Evolutionary conservation across 2,888 invertebrate species (phyloP), one percentile per base, ranked within the genome.

Genomic region (Nycteola revayana): DNA sequence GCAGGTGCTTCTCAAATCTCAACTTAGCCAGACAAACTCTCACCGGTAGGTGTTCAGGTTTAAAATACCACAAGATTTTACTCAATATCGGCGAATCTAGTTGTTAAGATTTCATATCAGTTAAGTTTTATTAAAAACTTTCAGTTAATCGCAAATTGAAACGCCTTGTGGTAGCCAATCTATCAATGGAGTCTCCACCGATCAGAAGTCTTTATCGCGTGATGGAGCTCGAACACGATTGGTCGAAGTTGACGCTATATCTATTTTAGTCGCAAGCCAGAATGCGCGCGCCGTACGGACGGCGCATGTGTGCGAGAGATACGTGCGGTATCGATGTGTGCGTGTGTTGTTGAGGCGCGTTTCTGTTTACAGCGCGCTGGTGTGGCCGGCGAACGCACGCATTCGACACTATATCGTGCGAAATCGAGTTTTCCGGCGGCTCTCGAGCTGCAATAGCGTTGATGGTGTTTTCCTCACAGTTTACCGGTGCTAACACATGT

Each of bases 361-460:
- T 70, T 69, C 90, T 75, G 91, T 90, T 68, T 91, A 90, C 76
- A 90, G 90, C 62, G 89, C 84, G 73, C 87, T 86, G 69, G 69
- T 71, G 72, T 73, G 65, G 90, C 90, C 76, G 90, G 89, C 61
- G 81, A 80, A 75, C 94, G 92, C 77, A 93, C 93, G 90, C 92
- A 92, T 92, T 93, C 70, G 58, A 75, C 73, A 49, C 55, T 49
- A 77, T 75, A 75, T 66, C 65, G 70, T 68, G 70, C 71, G 67
- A 75, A 70, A 69, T 66, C 66, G 75, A 80, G 70, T 86, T 86
- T 83, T 74, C 83, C 82, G 80, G 71, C 74, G 69, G 70, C 66
- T 71, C 62, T 68, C 66, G 71, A 68, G 64, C 73, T 68, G 69
- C 66, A 69, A 62, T 63, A 72, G 65, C 69, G 71, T 72, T 68